Base-by-base conservation (phyloP, 1,140 invertebrate genomes). In the Augochlora pura region DNA sequence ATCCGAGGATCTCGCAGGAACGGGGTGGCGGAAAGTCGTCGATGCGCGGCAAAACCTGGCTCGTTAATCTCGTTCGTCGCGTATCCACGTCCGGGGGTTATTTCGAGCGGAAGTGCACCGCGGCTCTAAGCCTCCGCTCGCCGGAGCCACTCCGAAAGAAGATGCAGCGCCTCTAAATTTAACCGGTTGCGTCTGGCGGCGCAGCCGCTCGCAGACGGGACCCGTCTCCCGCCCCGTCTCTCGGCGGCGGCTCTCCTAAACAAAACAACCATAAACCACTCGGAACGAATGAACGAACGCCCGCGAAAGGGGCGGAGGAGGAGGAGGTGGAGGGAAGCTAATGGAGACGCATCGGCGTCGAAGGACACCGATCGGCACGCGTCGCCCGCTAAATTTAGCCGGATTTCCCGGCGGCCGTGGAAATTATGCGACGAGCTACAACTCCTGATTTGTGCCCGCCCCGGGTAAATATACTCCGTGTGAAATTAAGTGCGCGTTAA, bases 21-120 rank as follows among this genome's bases (percentile, higher is more conserved):
- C 1, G 32, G 32, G 32, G 23, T 27, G 46, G 23, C 42, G 46
- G 32, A 64, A 78, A 57, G 68, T 64, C 63, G 21, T 72, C 46
- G 60, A 39, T 59, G 68, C 38, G 49, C 21, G 23, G 38, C 49
- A 64, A 46, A 46, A 57, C 59, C 59, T 54, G n/a, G 32, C 27
- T 57, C 69, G 70, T 79, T 79, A 77, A 77, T 77, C 75, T 71
- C 59, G 68, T 54, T 77, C 75, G 75, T 63, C 62, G 75, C 63
- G 67, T 49, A 79, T 73, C 27, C 77, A 73, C 77, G 69, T 72
- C 60, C 62, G 39, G 77, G 27, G 63, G 69, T 79, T 79, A 79
- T 79, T 79, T 79, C 77, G 69, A 59, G 69, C 77, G 77, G 68
- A 73, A 79, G 60, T 79, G 69, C 77, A 73, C 65, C 52, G 69